Percentiles rank a stretch among this genome's conserved stretches.
These are phyloP conservation scores for Capromys pilorides DNA, from an alignment of 2,797 vertebrate genomes.

Conservation along the genomic window DNA sequence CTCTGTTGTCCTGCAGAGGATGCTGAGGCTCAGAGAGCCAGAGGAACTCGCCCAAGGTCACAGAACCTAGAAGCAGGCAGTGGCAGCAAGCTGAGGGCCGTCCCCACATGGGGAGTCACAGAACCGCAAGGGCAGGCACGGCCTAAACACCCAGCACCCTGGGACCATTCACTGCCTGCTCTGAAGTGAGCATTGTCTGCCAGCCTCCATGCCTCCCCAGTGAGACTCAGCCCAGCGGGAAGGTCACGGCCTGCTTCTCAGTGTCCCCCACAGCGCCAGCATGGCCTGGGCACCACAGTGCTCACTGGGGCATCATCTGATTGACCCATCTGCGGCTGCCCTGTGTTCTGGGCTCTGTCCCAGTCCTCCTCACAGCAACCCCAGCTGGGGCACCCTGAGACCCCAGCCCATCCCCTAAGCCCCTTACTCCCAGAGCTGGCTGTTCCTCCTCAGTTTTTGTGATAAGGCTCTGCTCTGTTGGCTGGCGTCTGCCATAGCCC, in stretches of 20 bases:
- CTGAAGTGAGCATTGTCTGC: background rate
- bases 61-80: background rate
- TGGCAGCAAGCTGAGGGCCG: background rate
- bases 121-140: background rate
- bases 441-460: background rate
- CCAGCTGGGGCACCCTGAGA: background rate
- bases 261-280: background rate
- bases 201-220: background rate
- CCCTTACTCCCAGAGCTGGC: accelerated
- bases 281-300: accelerated
- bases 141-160: background rate
- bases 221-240: conserved; percentile 11
- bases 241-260: conserved; percentile 2
- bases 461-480: background rate
- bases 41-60: background rate
- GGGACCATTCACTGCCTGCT: background rate
- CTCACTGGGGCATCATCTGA: background rate
- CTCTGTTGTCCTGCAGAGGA: background rate
- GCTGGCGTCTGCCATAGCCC: background rate
- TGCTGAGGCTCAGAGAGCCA: background rate
- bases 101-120: background rate
- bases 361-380: background rate
- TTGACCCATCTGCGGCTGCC: background rate
- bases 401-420: background rate
- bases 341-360: background rate